A percentile compares a stretch with the other conserved stretches of the same genome.
Conservation (phyloP, 2,888 invertebrate species). For the Dynastes hyllus region DNA sequence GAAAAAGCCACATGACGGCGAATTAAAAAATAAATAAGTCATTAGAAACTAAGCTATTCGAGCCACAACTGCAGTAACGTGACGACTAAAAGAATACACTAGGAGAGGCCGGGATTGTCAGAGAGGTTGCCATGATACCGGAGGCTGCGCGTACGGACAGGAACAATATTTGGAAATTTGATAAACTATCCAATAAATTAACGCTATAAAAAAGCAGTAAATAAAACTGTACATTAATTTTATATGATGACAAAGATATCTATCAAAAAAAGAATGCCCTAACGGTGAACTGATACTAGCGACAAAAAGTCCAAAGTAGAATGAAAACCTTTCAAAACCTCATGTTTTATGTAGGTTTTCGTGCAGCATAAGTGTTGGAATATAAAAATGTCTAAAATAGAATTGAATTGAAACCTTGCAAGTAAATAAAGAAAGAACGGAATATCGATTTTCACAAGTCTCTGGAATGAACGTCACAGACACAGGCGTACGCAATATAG, state of each 20-base stretch:
- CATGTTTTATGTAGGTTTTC: too few species aligned
- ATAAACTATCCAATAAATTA: background rate
- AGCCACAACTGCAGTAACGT: constrained; percentile 64
- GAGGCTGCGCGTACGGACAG: constrained; percentile 61
- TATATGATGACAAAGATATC: background rate
- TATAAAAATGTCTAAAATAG: too few species aligned
- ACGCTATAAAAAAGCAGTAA: background rate
- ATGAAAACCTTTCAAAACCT: too few species aligned
- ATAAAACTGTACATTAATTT: background rate
- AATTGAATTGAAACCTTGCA: constrained; percentile 15
- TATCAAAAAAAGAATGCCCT: background rate
- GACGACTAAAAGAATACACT: constrained; percentile 59
- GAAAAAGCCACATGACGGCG: constrained; percentile 53
- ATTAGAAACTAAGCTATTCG: constrained; percentile 62
- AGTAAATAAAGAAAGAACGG: constrained; percentile 45
- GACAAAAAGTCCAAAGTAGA: too few species aligned
- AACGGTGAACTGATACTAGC: too few species aligned
- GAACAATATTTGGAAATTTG: constrained; percentile 20
- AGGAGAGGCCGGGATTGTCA: constrained; percentile 60
- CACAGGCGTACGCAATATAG: constrained; percentile 40
- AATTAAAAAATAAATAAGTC: constrained; percentile 55
- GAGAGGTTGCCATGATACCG: constrained; percentile 63
- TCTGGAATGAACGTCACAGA: constrained; percentile 48
- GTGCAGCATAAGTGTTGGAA: too few species aligned
- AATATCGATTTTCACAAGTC: constrained; percentile 51